Conservation (phyloP, 2,888 invertebrate genomes). For the Diachrysia chrysitis region DNA sequence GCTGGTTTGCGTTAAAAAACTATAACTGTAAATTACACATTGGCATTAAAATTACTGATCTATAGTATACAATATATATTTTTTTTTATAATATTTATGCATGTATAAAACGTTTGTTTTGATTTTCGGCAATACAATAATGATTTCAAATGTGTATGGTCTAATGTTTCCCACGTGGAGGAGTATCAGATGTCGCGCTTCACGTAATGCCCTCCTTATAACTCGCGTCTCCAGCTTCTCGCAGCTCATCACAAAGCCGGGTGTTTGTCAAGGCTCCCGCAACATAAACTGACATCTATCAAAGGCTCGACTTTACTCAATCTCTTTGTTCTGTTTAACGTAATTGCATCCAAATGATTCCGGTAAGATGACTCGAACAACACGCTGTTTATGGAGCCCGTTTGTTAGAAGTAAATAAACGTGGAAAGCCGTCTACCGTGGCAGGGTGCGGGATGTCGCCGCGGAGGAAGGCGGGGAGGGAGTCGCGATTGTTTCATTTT, state of each 20-base stretch:
- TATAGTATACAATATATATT: no score
- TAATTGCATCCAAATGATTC: conserved; percentile 60
- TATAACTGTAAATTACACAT: no score
- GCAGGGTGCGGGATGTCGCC: conserved; percentile 18
- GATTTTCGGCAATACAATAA: no score
- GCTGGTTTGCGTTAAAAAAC: no score
- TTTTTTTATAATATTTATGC: no score
- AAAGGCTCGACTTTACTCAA: conserved; percentile 45
- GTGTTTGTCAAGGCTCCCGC: conserved; percentile 20
- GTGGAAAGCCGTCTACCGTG: conserved; percentile 42
- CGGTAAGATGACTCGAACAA: conserved; percentile 50
- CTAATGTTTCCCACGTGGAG: no score
- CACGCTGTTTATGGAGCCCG: conserved; percentile 41
- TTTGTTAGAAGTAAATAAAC: conserved; percentile 57
- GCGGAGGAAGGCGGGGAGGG: conserved; percentile 12
- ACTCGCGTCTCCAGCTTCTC: neutral
- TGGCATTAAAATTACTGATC: no score
- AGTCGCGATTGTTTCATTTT: conserved; percentile 64
- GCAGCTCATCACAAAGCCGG: conserved; percentile 1
- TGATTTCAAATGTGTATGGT: no score
- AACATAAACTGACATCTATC: conserved; percentile 42
- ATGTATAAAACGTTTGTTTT: no score
- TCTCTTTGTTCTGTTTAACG: conserved; percentile 58
- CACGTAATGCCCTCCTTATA: no score
- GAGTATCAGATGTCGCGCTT: no score